These are phyloP conservation scores for Archaeoteleia sp. DNA, from an alignment of 2,888 invertebrate species.

Conservation along the genomic window DNA sequence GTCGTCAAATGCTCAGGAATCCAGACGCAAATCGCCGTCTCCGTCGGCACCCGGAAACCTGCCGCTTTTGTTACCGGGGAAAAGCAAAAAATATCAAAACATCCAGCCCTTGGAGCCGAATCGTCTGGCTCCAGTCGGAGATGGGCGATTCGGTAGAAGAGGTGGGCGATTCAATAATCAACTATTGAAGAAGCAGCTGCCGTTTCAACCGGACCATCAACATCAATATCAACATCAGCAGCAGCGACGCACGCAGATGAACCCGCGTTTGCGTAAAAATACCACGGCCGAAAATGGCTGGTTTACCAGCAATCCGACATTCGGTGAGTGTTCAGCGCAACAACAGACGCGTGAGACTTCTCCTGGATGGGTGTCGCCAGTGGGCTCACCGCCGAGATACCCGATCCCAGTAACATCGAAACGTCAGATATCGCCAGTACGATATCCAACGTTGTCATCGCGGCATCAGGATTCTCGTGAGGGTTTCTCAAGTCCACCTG, in stretches of 20 bases:
- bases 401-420: neutral
- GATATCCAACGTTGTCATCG: neutral
- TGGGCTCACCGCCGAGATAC: neutral
- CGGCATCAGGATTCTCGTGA: constrained; percentile 7
- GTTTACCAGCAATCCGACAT: neutral
- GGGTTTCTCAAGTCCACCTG: neutral
- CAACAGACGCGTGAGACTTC: neutral
- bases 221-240: too few relatives aligned
- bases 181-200: too few relatives aligned
- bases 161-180: constrained; percentile 3
- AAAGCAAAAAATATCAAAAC: constrained; percentile 43
- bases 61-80: constrained; percentile 26
- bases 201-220: too few relatives aligned
- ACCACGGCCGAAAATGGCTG: neutral
- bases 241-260: neutral
- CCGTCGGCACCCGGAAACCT: too few relatives aligned
- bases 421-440: neutral
- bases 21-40: neutral
- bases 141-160: neutral
- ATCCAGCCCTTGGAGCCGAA: constrained; percentile 36
- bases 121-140: neutral
- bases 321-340: neutral
- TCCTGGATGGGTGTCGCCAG: neutral
- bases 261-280: neutral
- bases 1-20: constrained; percentile 6